Percentiles rank a stretch among this genome's conserved stretches.
phyloP scores from a whole-genome alignment of 1,140 invertebrate genomes.

The Thalassaphorura encarpata region DNA sequence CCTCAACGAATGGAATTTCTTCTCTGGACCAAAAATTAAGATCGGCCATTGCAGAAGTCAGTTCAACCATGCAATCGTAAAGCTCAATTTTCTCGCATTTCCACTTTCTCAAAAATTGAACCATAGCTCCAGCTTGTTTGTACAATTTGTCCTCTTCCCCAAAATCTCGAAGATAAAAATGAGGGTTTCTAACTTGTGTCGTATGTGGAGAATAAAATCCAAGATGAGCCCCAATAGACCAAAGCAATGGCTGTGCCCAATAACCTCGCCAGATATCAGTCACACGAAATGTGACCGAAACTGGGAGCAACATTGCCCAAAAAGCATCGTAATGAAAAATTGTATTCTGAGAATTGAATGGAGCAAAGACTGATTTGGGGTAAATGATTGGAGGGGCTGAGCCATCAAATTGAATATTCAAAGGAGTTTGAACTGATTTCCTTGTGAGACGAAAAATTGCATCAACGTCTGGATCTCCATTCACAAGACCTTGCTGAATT shows the following conservation, averaged over 20 bases:
- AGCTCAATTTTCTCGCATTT: not conserved
- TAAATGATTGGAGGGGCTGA: not conserved
- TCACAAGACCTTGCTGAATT: conserved; percentile 37
- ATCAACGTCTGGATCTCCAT: conserved; percentile 39
- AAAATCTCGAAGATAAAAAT: conserved; percentile 29
- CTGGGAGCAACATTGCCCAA: conserved; percentile 36
- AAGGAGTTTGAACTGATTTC: conserved; percentile 12
- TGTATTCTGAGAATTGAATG: conserved; percentile 37
- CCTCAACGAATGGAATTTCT: not conserved
- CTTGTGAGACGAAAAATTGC: conserved; percentile 36
- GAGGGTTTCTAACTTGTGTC: not conserved
- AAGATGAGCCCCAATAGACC: conserved; percentile 30
- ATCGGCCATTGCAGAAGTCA: not conserved
- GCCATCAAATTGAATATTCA: conserved; percentile 32
- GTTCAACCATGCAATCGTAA: not conserved
- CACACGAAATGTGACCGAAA: conserved; percentile 34
- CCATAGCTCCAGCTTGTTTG: conserved; percentile 24
- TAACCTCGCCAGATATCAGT: conserved; percentile 37
- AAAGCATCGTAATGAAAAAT: conserved; percentile 35
- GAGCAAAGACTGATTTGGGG: conserved; percentile 18
- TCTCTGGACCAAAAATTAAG: not conserved
- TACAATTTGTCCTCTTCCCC: conserved; percentile 31
- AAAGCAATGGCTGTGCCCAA: conserved; percentile 35
- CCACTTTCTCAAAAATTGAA: conserved; percentile 29
- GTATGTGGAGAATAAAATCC: not conserved